Base-by-base conservation (phyloP, 2,797 vertebrate genomes). In the Myotis findleyi region DNA sequence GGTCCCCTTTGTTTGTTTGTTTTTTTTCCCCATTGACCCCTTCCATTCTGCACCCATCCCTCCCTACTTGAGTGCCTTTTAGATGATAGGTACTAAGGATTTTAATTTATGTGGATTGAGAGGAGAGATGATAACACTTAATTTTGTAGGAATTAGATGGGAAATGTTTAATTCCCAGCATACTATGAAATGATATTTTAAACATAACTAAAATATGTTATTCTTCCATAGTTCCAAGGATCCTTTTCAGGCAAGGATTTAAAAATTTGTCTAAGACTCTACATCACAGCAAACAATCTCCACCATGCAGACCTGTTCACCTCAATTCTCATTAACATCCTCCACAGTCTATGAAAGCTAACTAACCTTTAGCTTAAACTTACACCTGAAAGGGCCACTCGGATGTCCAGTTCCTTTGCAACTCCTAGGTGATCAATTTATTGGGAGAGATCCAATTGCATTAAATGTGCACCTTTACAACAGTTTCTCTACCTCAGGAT, bases 51-150 rank as follows among this genome's bases (percentile, higher is more conserved):
- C 57, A 25, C 11, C 23, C 57, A 59, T 59, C 57, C 23, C 4
- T 25, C 57, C 57, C 44, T 73, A n/a, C 1, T 53, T 75, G 57
- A 83, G 62, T 66, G 16, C 30, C 62, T 73, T 77, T 77, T 73
- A 72, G 55, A 49, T 27, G 17, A 86, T 0, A 69, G 14, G 7
- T 7, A 75, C 18, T 44, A 17, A 82, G 51, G 17, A 89, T 69
- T 92, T 95, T 89, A 92, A 79, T 49, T 20, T 88, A 85, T 27
- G 47, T 69, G 83, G 49, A 83, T 33, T 82, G 62, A 89, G 7
- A 9, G 33, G 47, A 90, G 30, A 89, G 27, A 36, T 49, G 33
- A 80, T 11, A 72, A 80, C 9, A 41, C 68, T 89, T 82, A 95
- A 86, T 80, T 80, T 21, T 84, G 8, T 49, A 87, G 36, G 18